Evolutionary conservation across 2,113 vertebrate genomes (phyloP), one percentile per base, ranked within the genome.

Genomic region (Carollia perspicillata): DNA sequence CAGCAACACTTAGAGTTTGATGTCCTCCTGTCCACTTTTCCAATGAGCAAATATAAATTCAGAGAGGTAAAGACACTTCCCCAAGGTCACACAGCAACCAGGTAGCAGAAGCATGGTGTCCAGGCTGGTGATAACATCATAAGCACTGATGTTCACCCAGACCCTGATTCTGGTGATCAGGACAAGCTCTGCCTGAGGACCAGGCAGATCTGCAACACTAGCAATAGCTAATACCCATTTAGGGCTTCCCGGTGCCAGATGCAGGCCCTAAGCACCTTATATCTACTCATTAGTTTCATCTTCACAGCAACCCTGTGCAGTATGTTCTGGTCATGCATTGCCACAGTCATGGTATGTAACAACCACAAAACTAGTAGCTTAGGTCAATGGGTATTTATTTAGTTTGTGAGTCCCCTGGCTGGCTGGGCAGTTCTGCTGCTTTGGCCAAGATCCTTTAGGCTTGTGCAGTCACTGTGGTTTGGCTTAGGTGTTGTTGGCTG

Each of bases 321-420:
- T 16, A 3, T 4, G 26, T 37, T 37, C 63, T 6, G 10, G 28
- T 26, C 11, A 1, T 0, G 8, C 17, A 1, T 16, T 8, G 10
- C 90, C 33, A 11, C 20, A 14, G 51, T 5, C 7, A 42, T 10
- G 35, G 40, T 6, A 2, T 17, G 33, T 17, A 9, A 14, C 8
- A 47, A 30, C 17, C 40, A 11, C 35, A 22, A 12, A 40, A 78
- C 53, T 13, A 4, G 28, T n/a, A 42, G 37, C 66, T 88, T 33
- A n/a, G 12, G 47, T 40, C 44, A 6, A 9, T 16, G 37, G 26
- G 2, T 35, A 1, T 37, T 30, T 6, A 16, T 22, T 28, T 8
- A 47, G 74, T 28, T 28, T 33, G 6, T 0, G 18, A 22, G 49
- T 26, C 33, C 23, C 16, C 12, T 40, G 40, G 14, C 13, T 18